Conservation (phyloP, 2,888 invertebrate species). For the Zygogramma bicolorata region DNA sequence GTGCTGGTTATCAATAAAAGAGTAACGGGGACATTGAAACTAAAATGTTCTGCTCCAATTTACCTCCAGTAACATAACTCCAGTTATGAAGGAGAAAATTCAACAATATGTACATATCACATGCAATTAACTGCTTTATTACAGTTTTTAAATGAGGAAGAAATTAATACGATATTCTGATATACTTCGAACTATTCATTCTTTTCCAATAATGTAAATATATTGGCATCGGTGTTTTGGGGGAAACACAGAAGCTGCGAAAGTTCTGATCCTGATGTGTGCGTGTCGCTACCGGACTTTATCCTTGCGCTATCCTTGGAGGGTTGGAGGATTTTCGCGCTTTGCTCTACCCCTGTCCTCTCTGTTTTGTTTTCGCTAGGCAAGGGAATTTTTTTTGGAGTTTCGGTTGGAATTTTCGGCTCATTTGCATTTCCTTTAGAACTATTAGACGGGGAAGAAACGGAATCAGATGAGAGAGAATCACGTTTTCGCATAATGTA, state of each 20-base stretch:
- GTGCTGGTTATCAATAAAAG: too few relatives aligned
- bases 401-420: not conserved
- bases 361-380: not conserved
- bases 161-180: too few relatives aligned
- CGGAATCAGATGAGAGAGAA: not conserved
- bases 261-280: constrained; percentile 11
- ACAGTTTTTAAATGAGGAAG: too few relatives aligned
- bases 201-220: too few relatives aligned
- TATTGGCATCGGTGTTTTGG: constrained; percentile 28
- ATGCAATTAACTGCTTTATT: too few relatives aligned
- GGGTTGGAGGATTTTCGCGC: constrained; percentile 4
- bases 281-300: not conserved
- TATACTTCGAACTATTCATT: too few relatives aligned
- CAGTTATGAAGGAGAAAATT: too few relatives aligned
- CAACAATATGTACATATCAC: too few relatives aligned
- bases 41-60: too few relatives aligned
- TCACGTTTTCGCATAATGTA: not conserved
- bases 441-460: not conserved
- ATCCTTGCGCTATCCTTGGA: not conserved
- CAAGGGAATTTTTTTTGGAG: not conserved
- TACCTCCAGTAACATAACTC: too few relatives aligned
- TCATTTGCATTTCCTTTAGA: constrained; percentile 4
- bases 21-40: too few relatives aligned
- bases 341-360: not conserved
- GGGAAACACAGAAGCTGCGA: constrained; percentile 35